These are phyloP conservation scores for Pantelozetes paolii DNA, from an alignment of 2,888 invertebrate genomes.

Conservation along the genomic window DNA sequence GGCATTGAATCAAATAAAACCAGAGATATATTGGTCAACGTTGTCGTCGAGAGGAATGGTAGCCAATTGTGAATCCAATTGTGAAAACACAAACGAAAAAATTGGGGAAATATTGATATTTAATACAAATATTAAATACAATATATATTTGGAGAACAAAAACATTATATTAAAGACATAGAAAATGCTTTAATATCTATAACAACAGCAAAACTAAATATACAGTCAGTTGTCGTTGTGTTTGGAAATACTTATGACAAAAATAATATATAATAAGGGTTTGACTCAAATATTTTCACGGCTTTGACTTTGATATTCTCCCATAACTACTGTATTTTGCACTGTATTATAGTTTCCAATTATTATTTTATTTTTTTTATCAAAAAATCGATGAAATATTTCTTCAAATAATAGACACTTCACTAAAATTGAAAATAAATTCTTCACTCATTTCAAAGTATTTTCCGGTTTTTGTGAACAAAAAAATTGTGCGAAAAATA, in stretches of 20 bases:
- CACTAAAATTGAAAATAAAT: background rate
- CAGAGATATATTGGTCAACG: background rate
- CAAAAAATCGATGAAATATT: no score
- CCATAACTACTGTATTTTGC: no score
- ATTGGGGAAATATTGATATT: background rate
- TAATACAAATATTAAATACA: conserved; percentile 8
- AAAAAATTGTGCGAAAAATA: background rate
- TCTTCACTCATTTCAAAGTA: background rate
- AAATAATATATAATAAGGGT: background rate
- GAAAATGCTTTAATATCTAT: background rate
- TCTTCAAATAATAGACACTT: no score
- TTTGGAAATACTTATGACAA: no score
- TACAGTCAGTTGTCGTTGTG: conserved; percentile 8
- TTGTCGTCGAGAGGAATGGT: conserved; percentile 10
- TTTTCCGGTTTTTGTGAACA: background rate
- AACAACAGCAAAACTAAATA: background rate
- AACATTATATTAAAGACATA: background rate
- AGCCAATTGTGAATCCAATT: conserved; percentile 1
- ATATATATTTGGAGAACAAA: conserved; percentile 1
- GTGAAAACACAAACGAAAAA: background rate
- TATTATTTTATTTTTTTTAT: no score
- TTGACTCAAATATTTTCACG: background rate
- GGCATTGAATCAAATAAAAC: conserved; percentile 17
- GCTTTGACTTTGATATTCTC: no score
- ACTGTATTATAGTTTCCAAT: no score